Evolutionary conservation across 1,140 invertebrate species (phyloP).

Genomic region (Danaus melanippus): DNA sequence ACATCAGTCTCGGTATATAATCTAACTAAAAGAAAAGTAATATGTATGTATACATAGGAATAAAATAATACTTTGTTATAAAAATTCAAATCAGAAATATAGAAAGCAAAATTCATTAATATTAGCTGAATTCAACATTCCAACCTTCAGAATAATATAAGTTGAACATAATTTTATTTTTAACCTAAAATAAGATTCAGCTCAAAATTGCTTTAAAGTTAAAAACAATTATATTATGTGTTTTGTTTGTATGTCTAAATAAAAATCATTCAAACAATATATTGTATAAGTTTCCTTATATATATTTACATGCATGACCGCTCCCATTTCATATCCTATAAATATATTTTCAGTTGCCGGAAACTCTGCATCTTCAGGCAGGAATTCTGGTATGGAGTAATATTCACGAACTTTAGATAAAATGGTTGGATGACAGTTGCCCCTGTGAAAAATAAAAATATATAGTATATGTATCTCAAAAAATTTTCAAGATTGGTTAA

Average conservation of each 20-base stretch:
- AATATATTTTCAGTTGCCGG: constrained; percentile 94
- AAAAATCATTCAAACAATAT: constrained; percentile 46
- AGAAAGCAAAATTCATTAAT: too few species aligned
- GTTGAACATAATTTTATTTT: too few species aligned
- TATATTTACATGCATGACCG: constrained; percentile 90
- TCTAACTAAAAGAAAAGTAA: constrained; percentile 82
- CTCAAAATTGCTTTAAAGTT: background rate
- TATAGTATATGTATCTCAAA: background rate
- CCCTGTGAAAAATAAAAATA: constrained; percentile 70
- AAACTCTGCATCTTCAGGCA: constrained; percentile 90
- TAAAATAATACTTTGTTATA: too few species aligned
- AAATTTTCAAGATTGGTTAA: background rate
- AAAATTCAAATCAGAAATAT: too few species aligned
- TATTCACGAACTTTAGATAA: constrained; percentile 82
- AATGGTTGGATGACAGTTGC: constrained; percentile 88
- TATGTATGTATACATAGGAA: too few species aligned
- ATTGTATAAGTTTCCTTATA: constrained; percentile 1
- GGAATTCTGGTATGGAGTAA: constrained; percentile 88
- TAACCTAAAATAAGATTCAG: too few species aligned
- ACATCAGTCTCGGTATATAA: constrained; percentile 91
- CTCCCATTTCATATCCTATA: constrained; percentile 92
- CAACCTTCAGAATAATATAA: too few species aligned
- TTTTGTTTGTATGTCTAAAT: background rate
- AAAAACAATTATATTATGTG: constrained; percentile 19
- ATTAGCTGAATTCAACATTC: too few species aligned